A percentile compares a stretch with the other conserved stretches of the same genome.
phyloP scores from a whole-genome alignment of 2,888 invertebrate genomes.

The Gisinianus flammeolus region DNA sequence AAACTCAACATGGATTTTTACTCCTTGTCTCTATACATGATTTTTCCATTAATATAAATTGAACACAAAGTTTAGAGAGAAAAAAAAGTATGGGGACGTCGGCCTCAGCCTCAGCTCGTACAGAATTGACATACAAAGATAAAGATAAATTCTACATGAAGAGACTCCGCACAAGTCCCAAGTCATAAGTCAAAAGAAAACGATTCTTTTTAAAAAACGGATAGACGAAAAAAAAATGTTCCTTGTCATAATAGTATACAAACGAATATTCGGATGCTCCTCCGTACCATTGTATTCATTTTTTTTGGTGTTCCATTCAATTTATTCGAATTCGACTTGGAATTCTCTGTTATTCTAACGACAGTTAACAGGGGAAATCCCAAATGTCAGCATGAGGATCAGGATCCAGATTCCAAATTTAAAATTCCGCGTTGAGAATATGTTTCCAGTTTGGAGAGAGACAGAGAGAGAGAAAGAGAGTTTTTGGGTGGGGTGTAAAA shows the following conservation, averaged over 20 bases:
- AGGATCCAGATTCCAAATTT: not conserved
- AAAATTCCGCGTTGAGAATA: not conserved
- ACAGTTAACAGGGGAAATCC: not conserved
- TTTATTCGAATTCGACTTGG: not conserved
- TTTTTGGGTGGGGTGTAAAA: no score
- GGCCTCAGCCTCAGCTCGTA: no score
- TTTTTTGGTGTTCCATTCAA: not conserved
- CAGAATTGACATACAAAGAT: no score
- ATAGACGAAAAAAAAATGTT: no score
- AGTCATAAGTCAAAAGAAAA: not conserved
- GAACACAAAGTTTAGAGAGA: not conserved
- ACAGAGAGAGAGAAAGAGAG: no score
- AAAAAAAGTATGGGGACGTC: no score
- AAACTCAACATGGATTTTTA: not conserved
- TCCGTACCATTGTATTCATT: not conserved
- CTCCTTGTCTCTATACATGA: not conserved
- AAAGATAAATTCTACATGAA: no score
- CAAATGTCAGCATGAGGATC: not conserved
- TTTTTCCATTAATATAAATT: not conserved
- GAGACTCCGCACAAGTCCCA: not conserved
- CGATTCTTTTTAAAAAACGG: no score
- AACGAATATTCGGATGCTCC: no score
- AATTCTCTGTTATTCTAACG: not conserved
- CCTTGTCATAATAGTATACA: no score
- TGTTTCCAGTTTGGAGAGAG: not conserved